These are phyloP conservation scores for Drosophila cracens DNA, from an alignment of 2,888 invertebrate species.

Conservation along the genomic window DNA sequence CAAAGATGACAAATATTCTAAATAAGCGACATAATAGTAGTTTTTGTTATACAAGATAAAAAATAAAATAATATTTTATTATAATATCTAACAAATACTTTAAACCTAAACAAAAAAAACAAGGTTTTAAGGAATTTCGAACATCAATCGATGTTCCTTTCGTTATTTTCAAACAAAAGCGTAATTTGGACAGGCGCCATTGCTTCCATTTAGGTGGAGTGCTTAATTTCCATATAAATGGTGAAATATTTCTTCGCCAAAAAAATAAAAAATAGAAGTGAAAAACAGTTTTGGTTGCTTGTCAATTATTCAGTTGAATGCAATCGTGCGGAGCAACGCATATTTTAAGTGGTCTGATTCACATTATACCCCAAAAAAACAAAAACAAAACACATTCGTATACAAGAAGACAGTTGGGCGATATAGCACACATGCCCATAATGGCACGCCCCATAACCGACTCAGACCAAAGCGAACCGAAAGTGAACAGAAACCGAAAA, in stretches of 20 bases:
- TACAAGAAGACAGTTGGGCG: constrained; percentile 53
- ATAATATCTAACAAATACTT: background rate
- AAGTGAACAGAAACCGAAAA: constrained; percentile 63
- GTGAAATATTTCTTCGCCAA: background rate
- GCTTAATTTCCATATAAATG: constrained; percentile 8
- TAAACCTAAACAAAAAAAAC: background rate
- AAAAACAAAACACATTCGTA: background rate
- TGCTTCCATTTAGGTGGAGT: background rate
- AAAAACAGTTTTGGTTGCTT: constrained; percentile 49
- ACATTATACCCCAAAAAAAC: constrained; percentile 32
- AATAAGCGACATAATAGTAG: background rate
- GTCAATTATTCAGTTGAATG: constrained; percentile 63
- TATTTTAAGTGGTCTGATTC: constrained; percentile 61
- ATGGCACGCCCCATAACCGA: constrained; percentile 43
- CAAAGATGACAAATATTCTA: no score
- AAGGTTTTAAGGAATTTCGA: background rate
- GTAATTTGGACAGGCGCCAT: background rate
- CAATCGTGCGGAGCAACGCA: constrained; percentile 36
- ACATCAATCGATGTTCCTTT: background rate
- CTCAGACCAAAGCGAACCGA: constrained; percentile 31
- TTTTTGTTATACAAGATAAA: background rate
- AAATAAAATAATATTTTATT: background rate
- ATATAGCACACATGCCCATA: constrained; percentile 69
- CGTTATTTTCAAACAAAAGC: background rate
- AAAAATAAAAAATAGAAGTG: constrained; percentile 4